Conservation (phyloP, 1,140 invertebrate species). For the Chironomus striatipennis region DNA sequence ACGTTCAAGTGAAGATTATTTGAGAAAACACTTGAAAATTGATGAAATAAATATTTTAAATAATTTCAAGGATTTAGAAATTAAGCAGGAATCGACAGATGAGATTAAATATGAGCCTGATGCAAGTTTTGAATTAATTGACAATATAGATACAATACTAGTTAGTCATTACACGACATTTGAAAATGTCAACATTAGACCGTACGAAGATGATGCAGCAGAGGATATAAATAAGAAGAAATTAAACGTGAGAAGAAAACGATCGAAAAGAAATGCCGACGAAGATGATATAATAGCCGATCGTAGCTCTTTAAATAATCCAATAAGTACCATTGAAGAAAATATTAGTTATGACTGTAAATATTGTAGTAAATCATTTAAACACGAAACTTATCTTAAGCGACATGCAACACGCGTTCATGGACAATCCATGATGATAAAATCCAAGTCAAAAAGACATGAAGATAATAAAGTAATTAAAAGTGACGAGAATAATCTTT, state of each 20-base stretch:
- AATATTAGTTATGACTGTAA: too few species aligned
- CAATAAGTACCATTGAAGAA: too few species aligned
- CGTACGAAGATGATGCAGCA: too few species aligned
- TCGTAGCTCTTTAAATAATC: too few species aligned
- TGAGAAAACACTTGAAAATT: neutral
- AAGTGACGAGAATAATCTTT: neutral
- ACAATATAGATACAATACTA: too few species aligned
- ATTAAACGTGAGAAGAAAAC: too few species aligned
- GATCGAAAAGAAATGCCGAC: too few species aligned
- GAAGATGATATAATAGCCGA: too few species aligned
- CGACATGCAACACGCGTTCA: neutral
- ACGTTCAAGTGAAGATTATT: neutral
- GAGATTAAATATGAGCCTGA: neutral
- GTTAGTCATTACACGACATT: too few species aligned
- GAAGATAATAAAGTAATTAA: neutral
- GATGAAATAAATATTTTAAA: neutral
- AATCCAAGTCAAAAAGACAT: neutral
- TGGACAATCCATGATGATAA: neutral
- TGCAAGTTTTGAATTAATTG: neutral
- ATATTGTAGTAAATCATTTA: conserved; percentile 3
- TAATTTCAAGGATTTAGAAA: neutral
- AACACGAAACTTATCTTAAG: neutral
- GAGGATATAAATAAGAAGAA: too few species aligned
- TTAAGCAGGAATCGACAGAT: neutral
- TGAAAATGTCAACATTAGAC: too few species aligned